Conservation (phyloP, 2,113 vertebrate genomes). For the Rhinichthys klamathensis region DNA sequence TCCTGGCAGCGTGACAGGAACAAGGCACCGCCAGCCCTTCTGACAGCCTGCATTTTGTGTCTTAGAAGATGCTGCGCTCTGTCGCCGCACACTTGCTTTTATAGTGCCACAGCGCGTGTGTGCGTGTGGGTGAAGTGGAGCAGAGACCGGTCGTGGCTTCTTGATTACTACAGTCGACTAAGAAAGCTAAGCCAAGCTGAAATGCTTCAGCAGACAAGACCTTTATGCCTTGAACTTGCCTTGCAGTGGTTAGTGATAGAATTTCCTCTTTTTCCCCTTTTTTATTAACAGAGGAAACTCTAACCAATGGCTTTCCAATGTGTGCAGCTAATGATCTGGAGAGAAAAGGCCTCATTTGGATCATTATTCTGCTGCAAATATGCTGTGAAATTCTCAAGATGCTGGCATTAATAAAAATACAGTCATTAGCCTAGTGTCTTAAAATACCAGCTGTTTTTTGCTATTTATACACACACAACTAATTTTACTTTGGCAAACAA, state of each 20-base stretch:
- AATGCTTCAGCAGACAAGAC: conserved; percentile 49
- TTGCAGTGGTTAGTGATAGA: conserved; percentile 39
- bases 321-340: conserved; percentile 32
- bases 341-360: conserved; percentile 31
- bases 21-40: conserved; percentile 32
- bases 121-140: conserved; percentile 38
- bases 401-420: conserved; percentile 34
- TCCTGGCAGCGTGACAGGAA: conserved; percentile 68
- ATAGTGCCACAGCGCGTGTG: conserved; percentile 17
- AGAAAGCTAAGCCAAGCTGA: conserved; percentile 53
- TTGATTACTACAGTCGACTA: conserved; percentile 32
- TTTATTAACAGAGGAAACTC: conserved; percentile 13
- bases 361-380: conserved; percentile 31
- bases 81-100: conserved; percentile 47
- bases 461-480: neutral
- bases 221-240: conserved; percentile 38
- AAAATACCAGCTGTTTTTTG: conserved; percentile 19
- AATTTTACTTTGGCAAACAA: conserved; percentile 10
- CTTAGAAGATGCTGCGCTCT: conserved; percentile 47
- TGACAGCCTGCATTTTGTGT: conserved; percentile 20
- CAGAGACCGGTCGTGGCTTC: conserved; percentile 45
- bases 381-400: conserved; percentile 3
- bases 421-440: conserved; percentile 22
- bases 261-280: neutral
- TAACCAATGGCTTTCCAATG: conserved; percentile 17